Conservation (phyloP, 2,113 vertebrate species). For the Dicaeum eximium region DNA sequence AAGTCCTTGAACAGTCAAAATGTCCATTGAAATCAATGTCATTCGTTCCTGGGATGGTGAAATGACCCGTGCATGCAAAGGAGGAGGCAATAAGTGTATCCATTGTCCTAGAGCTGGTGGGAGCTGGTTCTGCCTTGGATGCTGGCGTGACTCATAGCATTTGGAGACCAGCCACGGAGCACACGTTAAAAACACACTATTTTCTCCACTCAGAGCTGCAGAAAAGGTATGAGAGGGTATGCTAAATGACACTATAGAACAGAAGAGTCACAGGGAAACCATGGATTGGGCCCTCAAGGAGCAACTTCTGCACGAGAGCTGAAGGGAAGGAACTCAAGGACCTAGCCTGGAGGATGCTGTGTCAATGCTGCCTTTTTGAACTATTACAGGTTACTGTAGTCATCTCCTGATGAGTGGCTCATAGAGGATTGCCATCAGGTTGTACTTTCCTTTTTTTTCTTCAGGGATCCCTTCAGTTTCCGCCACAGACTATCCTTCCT, state of each 20-base stretch:
- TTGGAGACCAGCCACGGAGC: neutral
- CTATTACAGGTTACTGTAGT: neutral
- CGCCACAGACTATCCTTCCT: constrained; percentile 77
- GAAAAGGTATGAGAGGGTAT: neutral
- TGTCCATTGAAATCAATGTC: neutral
- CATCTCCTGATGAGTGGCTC: neutral
- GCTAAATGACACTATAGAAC: neutral
- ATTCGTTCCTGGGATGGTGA: neutral
- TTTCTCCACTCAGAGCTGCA: neutral
- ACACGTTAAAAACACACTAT: neutral
- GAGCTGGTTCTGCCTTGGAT: neutral
- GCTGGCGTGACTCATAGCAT: neutral
- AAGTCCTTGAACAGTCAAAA: neutral
- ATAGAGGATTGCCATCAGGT: constrained; percentile 31
- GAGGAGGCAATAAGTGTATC: neutral
- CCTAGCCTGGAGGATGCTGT: neutral
- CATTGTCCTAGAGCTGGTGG: neutral
- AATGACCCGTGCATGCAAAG: neutral
- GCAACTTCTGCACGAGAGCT: constrained; percentile 5
- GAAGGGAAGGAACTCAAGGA: neutral
- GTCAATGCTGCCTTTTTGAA: constrained; percentile 34
- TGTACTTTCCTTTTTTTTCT: constrained; percentile 73
- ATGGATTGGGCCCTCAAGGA: neutral
- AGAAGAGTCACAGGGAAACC: neutral
- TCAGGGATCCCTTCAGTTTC: constrained; percentile 77